Base-by-base conservation (phyloP, 2,797 vertebrate species). In the Gastrophryne carolinensis region DNA sequence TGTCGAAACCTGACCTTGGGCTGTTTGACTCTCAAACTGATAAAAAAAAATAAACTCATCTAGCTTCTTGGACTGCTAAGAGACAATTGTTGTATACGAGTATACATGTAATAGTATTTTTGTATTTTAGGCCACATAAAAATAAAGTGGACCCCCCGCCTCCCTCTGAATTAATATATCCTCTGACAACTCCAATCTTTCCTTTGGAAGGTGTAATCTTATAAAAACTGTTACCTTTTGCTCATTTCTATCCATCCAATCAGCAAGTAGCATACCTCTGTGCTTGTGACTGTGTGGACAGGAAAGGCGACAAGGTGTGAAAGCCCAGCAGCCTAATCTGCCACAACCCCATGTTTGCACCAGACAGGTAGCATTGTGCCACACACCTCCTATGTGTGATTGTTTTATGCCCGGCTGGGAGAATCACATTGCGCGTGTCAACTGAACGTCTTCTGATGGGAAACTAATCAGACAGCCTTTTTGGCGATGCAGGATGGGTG, bases 401-500 rank as follows among this genome's bases (percentile, higher is more conserved):
- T 47, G 19, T 26, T 65, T 66, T 27, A 29, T 57, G 52, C 19
- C 62, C 15, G 52, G 19, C 49, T 15, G 17, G 50, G 23, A 67
- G 24, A 41, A 62, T 3, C 32, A 23, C n/a, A 62, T 17, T 26
- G 2, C 30, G 19, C 39, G 13, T 26, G n/a, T 58, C 80, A 27
- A 39, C 34, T 30, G 41, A 64, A 82, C 52, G 79, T 19, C 34
- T 75, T 85, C 81, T 86, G 81, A 86, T 29, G 75, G 82, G 83
- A 83, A 0, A 9, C 62, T 85, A 82, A 89, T 82, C 81, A 80
- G 80, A 80, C 66, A 19, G 64, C 32, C 67, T 83, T 82, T 79
- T 76, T 65, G n/a, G 64, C 77, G 34, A 37, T 80, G 80, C 80
- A 79, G 66, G 80, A 74, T 56, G 75, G 68, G 61, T 78, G 68